These are phyloP conservation scores for Lepidurus arcticus DNA, from an alignment of 1,140 invertebrate species.

Conservation along the genomic window DNA sequence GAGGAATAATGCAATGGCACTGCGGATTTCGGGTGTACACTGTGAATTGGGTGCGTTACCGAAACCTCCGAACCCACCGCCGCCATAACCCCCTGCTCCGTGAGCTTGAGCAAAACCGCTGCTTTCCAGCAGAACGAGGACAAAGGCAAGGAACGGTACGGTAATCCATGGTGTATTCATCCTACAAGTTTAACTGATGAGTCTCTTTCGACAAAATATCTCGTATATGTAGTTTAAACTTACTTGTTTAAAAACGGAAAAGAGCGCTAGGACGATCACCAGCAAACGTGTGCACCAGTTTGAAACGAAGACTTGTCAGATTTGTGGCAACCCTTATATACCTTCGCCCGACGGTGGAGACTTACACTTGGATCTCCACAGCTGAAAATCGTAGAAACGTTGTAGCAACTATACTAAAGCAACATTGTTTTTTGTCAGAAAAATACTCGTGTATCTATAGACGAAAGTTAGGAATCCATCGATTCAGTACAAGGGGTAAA, in stretches of 20 bases:
- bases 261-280: not conserved
- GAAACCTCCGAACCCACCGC: not conserved
- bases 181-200: not conserved
- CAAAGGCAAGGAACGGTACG: not conserved
- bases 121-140: not conserved
- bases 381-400: not conserved
- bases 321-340: not conserved
- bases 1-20: not conserved
- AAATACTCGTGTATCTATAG: too few species aligned
- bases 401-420: not conserved
- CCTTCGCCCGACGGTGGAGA: not conserved
- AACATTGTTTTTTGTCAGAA: too few species aligned
- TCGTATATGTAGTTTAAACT: not conserved
- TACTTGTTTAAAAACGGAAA: not conserved
- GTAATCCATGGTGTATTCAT: not conserved
- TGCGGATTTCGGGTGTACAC: constrained; percentile 1
- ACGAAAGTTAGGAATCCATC: too few species aligned
- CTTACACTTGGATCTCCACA: not conserved
- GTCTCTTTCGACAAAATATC: not conserved
- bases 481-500: too few species aligned
- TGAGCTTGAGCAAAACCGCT: not conserved
- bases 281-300: not conserved
- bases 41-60: not conserved
- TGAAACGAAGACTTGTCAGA: constrained; percentile 9
- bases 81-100: not conserved